Percentiles rank a stretch among this genome's conserved stretches.
Evolutionary conservation across 2,113 vertebrate genomes (phyloP).

Genomic region (Hemibagrus wyckioides): DNA sequence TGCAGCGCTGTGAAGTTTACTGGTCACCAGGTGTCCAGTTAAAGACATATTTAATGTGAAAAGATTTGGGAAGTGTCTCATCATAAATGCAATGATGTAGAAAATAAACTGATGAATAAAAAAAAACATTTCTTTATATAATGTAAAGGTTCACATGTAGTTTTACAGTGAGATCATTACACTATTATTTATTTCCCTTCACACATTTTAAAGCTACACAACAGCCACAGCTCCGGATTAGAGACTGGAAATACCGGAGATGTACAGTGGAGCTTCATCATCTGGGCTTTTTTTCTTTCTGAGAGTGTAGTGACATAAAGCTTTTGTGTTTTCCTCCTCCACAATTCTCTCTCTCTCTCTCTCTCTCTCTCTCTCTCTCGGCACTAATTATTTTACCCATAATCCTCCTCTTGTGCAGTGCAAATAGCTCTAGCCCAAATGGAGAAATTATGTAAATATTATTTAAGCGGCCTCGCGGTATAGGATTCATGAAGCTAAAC

Average conservation of each 20-base stretch:
- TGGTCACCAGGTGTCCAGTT: background rate
- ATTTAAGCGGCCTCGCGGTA: constrained; percentile 96
- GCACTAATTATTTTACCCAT: constrained; percentile 93
- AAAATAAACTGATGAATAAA: background rate
- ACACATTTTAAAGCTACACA: background rate
- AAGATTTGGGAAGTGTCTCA: background rate
- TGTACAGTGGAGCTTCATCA: background rate
- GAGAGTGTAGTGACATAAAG: background rate
- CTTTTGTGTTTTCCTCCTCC: background rate
- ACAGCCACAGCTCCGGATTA: background rate
- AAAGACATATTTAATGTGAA: background rate
- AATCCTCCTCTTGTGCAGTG: constrained; percentile 89
- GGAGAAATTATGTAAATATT: constrained; percentile 99
- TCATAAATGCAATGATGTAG: background rate
- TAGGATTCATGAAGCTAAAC: constrained; percentile 93
- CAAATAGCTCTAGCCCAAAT: constrained; percentile 95
- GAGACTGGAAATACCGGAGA: background rate
- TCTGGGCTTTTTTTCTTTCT: background rate
- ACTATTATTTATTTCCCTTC: background rate
- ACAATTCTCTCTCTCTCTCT: constrained; percentile 76
- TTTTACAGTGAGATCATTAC: background rate
- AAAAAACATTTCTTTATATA: background rate
- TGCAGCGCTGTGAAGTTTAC: background rate
- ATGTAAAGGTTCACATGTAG: background rate
- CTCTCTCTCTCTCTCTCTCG: constrained; percentile 68